Evolutionary conservation across 2,113 vertebrate species (phyloP), one percentile per base, ranked within the genome.

Genomic region (Mola mola): DNA sequence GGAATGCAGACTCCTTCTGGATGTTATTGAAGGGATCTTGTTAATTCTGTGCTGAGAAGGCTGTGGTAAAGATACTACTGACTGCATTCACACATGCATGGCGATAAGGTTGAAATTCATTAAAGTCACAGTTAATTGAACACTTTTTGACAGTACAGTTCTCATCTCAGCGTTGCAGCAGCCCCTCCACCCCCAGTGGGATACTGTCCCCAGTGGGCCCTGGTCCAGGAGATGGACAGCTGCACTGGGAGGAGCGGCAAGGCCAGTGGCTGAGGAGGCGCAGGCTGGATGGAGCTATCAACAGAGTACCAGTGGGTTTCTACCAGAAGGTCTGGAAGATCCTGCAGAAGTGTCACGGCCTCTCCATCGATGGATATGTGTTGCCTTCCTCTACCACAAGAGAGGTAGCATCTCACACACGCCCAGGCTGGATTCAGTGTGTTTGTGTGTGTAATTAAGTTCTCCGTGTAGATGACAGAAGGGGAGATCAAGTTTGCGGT

Each of bases 321-420:
- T 99, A 99, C 84, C 95, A 97, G 83, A 98, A 94, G 75, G 96
- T 99, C 28, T 99, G 97, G 97, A 96, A 93, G 66, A 95, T 99
- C 81, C 93, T 99, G 50, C 96, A 97, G 85, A 99, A 99, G 94
- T 99, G 97, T 75, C 97, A 99, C 0, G 97, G 97, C 24, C 92
- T 99, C 38, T 99, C 96, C 61, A 96, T 99, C 2, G 95, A 96
- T 11, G 96, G 97, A 17, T 99, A 95, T 0, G 97, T 99, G 46
- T 90, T 99, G 61, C 96, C 97, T 0, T 98, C 97, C n/a, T 98
- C 96, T 16, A 95, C 96, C 11, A 99, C 97, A 19, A 92, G 89
- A 92, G 96, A 98, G 94, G 96, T 97, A 59, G 8, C 33, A 10
- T 17, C 8, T 17, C 0, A 0, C 10, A 48, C 20, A 2, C 51